phyloP scores from a whole-genome alignment of 2,113 vertebrate genomes.

The Bettongia penicillata region DNA sequence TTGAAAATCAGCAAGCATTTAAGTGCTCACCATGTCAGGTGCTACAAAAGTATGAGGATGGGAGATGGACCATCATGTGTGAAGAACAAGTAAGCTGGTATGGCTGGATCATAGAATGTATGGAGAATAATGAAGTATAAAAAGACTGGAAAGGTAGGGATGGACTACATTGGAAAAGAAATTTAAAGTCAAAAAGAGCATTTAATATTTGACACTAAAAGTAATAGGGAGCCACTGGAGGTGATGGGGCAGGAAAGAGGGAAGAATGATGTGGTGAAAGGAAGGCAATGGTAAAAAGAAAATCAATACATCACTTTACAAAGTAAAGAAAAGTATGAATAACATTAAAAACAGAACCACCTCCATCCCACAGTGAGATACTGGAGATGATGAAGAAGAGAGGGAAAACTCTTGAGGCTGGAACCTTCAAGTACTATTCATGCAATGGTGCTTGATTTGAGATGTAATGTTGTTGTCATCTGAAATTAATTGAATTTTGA shows the following conservation, averaged over 20 bases:
- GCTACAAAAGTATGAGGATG: background rate
- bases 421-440: slow-evolving; percentile 33
- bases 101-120: background rate
- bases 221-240: background rate
- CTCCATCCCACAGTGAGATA: background rate
- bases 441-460: slow-evolving; percentile 70
- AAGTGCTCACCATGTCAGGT: background rate
- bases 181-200: background rate
- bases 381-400: background rate
- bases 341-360: background rate
- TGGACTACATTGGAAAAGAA: background rate
- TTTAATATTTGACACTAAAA: background rate
- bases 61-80: background rate
- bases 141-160: background rate
- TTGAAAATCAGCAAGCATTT: no score
- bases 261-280: background rate
- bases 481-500: slow-evolving; percentile 59
- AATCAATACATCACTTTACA: background rate
- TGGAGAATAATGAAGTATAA: background rate
- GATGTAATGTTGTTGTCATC: slow-evolving; percentile 62
- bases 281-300: background rate
- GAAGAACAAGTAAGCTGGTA: background rate
- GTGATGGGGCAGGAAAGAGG: background rate
- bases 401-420: slow-evolving; percentile 32
- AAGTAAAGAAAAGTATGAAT: background rate